A percentile compares a stretch with the other conserved stretches of the same genome.
These are phyloP conservation scores for Meta bourneti DNA, from an alignment of 2,888 invertebrate species.

Conservation along the genomic window DNA sequence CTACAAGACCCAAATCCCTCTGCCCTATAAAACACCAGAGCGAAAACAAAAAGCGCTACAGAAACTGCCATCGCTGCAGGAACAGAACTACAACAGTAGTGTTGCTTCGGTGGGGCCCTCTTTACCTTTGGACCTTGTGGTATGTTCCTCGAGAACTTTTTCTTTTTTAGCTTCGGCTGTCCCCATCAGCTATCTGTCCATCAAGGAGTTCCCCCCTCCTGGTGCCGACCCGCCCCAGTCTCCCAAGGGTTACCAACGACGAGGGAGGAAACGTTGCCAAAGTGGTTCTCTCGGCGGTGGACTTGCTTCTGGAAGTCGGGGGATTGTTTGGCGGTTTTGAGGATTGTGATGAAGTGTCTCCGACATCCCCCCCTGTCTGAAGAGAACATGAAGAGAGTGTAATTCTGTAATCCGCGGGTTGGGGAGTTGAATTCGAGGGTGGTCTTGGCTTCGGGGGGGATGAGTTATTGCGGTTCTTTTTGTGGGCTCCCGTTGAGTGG, in stretches of 20 bases:
- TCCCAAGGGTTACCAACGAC: background rate
- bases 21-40: background rate
- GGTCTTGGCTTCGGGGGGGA: constrained; percentile 24
- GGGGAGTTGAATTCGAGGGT: constrained; percentile 20
- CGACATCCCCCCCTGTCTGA: background rate
- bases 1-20: constrained; percentile 83
- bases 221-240: background rate
- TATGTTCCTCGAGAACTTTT: constrained; percentile 5
- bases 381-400: constrained; percentile 6
- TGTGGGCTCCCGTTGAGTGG: background rate
- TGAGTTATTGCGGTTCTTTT: constrained; percentile 9
- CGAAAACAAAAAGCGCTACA: background rate
- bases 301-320: background rate
- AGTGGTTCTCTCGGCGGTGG: background rate
- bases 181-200: constrained; percentile 15
- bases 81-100: background rate
- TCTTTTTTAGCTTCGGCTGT: constrained; percentile 2
- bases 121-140: background rate
- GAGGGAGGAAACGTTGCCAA: constrained; percentile 5
- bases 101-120: background rate
- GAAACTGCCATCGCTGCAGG: constrained; percentile 3
- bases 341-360: background rate
- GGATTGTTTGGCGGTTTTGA: background rate
- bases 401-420: background rate
- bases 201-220: constrained; percentile 7